phyloP scores from a whole-genome alignment of 2,888 invertebrate species.

The Andrena dorsata region DNA sequence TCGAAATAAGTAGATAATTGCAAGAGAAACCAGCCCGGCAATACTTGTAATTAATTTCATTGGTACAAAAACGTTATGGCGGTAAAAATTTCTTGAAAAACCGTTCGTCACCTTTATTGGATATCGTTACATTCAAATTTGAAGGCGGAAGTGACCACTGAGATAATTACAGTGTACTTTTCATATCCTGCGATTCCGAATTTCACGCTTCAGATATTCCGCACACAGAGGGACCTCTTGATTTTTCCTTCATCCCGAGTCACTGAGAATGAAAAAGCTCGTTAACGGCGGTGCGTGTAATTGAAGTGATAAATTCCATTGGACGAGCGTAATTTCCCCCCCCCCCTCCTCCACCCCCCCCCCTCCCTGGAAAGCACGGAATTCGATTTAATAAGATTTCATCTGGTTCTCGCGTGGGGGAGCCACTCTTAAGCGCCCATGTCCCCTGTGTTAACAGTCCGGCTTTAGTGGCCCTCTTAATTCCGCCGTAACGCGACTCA shows the following conservation, averaged over 20 bases:
- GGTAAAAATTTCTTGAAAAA: too few species aligned
- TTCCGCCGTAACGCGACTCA: neutral
- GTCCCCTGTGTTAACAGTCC: constrained; percentile 24
- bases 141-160: too few species aligned
- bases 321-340: constrained; percentile 7
- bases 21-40: too few species aligned
- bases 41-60: too few species aligned
- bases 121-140: too few species aligned
- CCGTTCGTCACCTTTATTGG: too few species aligned
- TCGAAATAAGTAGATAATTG: too few species aligned
- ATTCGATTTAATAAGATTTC: constrained; percentile 45
- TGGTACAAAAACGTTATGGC: too few species aligned
- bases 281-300: constrained; percentile 23
- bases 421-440: neutral
- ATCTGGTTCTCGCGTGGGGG: neutral
- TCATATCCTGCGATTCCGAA: too few species aligned
- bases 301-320: constrained; percentile 17
- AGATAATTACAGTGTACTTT: too few species aligned
- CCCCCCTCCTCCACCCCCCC: too few species aligned
- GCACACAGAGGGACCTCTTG: neutral
- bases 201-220: neutral
- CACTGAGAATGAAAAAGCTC: neutral
- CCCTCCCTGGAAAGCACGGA: neutral
- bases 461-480: constrained; percentile 24
- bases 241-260: neutral